phyloP scores from a whole-genome alignment of 2,888 invertebrate genomes.

The Smittia aterrima region DNA sequence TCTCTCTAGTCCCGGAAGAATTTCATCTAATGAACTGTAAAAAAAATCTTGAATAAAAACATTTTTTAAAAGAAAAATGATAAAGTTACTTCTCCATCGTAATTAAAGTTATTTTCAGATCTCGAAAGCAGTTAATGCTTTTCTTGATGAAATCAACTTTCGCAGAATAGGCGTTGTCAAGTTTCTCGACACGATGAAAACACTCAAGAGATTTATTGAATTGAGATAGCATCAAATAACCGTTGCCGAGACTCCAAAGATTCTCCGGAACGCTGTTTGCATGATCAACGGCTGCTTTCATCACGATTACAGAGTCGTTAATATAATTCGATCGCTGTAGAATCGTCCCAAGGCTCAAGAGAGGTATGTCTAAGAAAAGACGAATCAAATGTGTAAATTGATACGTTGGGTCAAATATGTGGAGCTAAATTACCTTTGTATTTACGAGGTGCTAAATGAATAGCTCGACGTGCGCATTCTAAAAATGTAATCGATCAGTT shows the following conservation, averaged over 20 bases:
- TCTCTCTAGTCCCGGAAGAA: conserved; percentile 36
- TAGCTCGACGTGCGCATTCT: conserved; percentile 50
- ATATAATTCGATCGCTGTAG: conserved; percentile 49
- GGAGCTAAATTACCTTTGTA: conserved; percentile 20
- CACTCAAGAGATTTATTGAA: conserved; percentile 50
- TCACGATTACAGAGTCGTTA: conserved; percentile 49
- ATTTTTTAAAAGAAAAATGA: not conserved
- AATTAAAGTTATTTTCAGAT: conserved; percentile 42
- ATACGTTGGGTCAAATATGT: not conserved
- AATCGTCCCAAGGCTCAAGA: conserved; percentile 51
- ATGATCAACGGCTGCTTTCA: conserved; percentile 50
- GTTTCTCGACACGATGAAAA: conserved; percentile 49
- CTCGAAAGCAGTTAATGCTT: conserved; percentile 43
- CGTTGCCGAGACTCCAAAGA: conserved; percentile 49
- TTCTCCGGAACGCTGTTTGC: conserved; percentile 50
- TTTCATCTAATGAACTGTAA: conserved; percentile 41
- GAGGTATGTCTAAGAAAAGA: conserved; percentile 46
- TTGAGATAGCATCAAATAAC: conserved; percentile 50
- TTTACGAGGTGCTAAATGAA: conserved; percentile 49
- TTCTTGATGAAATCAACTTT: conserved; percentile 43
- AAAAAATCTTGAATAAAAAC: not conserved
- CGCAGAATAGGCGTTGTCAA: conserved; percentile 47
- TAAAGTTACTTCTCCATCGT: conserved; percentile 38
- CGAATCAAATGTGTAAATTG: conserved; percentile 45
- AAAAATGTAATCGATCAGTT: not conserved